Evolutionary conservation across 92 coral and sea anemone genomes (phyloP).

Genomic region (Heliopora coerulea): DNA sequence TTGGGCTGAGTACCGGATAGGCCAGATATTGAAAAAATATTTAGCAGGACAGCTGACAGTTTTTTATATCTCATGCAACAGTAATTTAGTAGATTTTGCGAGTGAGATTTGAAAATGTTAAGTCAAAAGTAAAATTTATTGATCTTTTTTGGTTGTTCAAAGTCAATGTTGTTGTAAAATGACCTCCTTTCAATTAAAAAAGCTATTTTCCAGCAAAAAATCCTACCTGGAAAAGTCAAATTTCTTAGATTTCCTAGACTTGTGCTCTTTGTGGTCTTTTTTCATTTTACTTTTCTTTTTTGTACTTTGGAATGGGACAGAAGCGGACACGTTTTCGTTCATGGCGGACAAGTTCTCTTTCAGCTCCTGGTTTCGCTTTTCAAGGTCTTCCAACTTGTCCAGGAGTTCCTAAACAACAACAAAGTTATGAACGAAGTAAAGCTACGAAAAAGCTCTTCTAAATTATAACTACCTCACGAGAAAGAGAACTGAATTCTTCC

Average conservation of each 20-base stretch:
- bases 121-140: too few relatives aligned
- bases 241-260: slow-evolving; percentile 1
- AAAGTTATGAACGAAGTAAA: too few relatives aligned
- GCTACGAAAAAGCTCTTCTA: too few relatives aligned
- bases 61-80: too few relatives aligned
- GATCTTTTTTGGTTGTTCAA: too few relatives aligned
- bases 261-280: not conserved
- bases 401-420: slow-evolving; percentile 22
- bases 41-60: too few relatives aligned
- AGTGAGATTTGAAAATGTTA: too few relatives aligned
- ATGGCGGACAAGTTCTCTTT: slow-evolving; percentile 9
- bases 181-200: too few relatives aligned
- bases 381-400: slow-evolving; percentile 15
- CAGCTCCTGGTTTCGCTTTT: slow-evolving; percentile 13
- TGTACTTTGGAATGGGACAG: not conserved
- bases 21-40: too few relatives aligned
- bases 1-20: too few relatives aligned
- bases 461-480: not conserved
- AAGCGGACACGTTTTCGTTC: not conserved
- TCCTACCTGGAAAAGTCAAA: slow-evolving; percentile 28
- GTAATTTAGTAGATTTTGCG: too few relatives aligned
- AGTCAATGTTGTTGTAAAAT: too few relatives aligned
- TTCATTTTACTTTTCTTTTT: slow-evolving; percentile 12
- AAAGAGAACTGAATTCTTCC: not conserved
- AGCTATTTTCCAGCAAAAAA: not conserved